Evolutionary conservation across 2,888 invertebrate genomes (phyloP).

Genomic region (Galerucella pusilla): DNA sequence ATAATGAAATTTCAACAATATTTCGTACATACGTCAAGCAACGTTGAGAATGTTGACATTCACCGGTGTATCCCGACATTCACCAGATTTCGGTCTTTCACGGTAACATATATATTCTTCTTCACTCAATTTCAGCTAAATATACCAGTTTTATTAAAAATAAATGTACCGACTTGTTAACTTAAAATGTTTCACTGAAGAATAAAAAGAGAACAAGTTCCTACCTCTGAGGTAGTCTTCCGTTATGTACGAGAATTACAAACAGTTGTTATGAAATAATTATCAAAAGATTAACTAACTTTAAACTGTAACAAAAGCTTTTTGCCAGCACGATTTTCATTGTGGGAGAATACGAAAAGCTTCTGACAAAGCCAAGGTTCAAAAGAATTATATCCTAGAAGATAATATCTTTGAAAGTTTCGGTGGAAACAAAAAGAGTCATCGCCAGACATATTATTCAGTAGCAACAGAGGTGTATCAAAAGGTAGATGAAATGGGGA

Average conservation of each 20-base stretch:
- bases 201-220: background rate
- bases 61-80: no score
- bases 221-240: background rate
- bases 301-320: constrained; percentile 35
- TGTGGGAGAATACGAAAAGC: constrained; percentile 22
- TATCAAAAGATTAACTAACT: constrained; percentile 35
- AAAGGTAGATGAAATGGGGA: background rate
- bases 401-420: constrained; percentile 19
- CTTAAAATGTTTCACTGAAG: background rate
- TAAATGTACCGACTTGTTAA: background rate
- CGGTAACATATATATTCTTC: no score
- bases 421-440: constrained; percentile 22
- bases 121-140: no score
- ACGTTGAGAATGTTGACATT: no score
- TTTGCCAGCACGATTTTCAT: constrained; percentile 21
- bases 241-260: constrained; percentile 4
- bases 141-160: no score
- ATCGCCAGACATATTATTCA: constrained; percentile 15
- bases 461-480: background rate
- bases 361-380: constrained; percentile 23
- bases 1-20: no score
- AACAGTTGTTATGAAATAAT: constrained; percentile 31
- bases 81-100: no score
- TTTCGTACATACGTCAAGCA: no score
- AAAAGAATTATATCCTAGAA: constrained; percentile 30